These are phyloP conservation scores for Micropterix aruncella DNA, from an alignment of 2,888 invertebrate species.

Conservation along the genomic window DNA sequence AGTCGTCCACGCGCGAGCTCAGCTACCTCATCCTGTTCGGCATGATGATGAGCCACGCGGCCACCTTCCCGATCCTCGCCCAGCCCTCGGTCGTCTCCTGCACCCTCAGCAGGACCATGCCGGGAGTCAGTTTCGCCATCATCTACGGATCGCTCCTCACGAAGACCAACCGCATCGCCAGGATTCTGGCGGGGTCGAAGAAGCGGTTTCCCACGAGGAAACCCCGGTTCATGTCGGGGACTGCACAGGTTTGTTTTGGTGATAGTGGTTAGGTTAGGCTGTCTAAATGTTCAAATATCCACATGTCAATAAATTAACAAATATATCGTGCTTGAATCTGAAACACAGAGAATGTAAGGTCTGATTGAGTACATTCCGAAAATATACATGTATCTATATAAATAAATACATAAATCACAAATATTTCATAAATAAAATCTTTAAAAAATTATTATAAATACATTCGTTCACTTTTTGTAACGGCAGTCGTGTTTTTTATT, in stretches of 20 bases:
- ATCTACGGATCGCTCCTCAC: slow-evolving; percentile 62
- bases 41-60: slow-evolving; percentile 37
- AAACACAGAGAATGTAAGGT: too few relatives aligned
- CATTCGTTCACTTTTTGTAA: too few relatives aligned
- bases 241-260: slow-evolving; percentile 28
- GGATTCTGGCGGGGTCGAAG: slow-evolving; percentile 59
- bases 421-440: too few relatives aligned
- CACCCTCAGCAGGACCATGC: slow-evolving; percentile 40
- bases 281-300: too few relatives aligned
- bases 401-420: too few relatives aligned
- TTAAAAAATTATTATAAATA: too few relatives aligned
- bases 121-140: slow-evolving; percentile 54
- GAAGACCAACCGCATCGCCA: slow-evolving; percentile 64
- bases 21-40: slow-evolving; percentile 53
- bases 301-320: too few relatives aligned
- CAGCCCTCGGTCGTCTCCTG: slow-evolving; percentile 42
- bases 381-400: too few relatives aligned
- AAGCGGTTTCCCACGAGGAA: slow-evolving; percentile 56
- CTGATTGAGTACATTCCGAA: too few relatives aligned
- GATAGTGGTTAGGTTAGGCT: too few relatives aligned
- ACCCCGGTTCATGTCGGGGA: slow-evolving; percentile 47
- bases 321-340: too few relatives aligned
- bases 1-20: slow-evolving; percentile 48
- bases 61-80: slow-evolving; percentile 51
- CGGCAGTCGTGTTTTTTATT: too few relatives aligned